phyloP scores from a whole-genome alignment of 2,888 invertebrate genomes.

The Drosophila macrospina region DNA sequence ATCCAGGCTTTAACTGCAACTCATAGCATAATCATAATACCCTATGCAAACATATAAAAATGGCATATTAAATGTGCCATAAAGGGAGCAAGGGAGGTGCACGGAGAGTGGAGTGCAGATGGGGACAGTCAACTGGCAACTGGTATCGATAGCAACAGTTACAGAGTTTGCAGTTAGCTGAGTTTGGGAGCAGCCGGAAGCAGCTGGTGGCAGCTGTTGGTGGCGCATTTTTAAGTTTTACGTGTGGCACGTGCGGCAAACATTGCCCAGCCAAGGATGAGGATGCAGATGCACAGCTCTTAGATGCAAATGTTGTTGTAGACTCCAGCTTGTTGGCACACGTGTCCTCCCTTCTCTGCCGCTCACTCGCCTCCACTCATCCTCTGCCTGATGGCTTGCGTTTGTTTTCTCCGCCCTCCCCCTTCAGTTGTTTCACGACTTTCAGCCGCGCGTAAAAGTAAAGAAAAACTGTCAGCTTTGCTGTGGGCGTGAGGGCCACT shows the following conservation, averaged over 20 bases:
- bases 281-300: constrained; percentile 61
- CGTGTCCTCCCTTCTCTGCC: constrained; percentile 31
- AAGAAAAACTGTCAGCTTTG: constrained; percentile 68
- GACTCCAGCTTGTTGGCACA: constrained; percentile 44
- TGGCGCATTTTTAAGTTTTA: constrained; percentile 80
- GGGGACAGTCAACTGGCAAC: constrained; percentile 45
- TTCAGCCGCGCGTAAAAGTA: constrained; percentile 64
- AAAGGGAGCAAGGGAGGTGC: constrained; percentile 4
- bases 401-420: constrained; percentile 8
- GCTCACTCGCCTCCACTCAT: not conserved
- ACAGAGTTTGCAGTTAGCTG: constrained; percentile 50
- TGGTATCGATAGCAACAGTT: constrained; percentile 77
- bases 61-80: constrained; percentile 65
- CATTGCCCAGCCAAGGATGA: constrained; percentile 51
- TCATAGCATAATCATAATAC: constrained; percentile 53
- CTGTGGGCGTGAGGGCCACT: constrained; percentile 24
- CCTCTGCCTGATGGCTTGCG: not conserved
- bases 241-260: constrained; percentile 79
- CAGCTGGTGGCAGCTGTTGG: constrained; percentile 68
- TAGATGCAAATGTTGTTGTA: constrained; percentile 51
- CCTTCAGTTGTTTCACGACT: constrained; percentile 55
- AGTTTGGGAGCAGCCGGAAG: constrained; percentile 58
- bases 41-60: constrained; percentile 43
- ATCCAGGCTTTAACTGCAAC: constrained; percentile 14
- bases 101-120: not conserved